Evolutionary conservation across 2,113 vertebrate genomes (phyloP), one percentile per base, ranked within the genome.

Genomic region (Crypturellus undulatus): DNA sequence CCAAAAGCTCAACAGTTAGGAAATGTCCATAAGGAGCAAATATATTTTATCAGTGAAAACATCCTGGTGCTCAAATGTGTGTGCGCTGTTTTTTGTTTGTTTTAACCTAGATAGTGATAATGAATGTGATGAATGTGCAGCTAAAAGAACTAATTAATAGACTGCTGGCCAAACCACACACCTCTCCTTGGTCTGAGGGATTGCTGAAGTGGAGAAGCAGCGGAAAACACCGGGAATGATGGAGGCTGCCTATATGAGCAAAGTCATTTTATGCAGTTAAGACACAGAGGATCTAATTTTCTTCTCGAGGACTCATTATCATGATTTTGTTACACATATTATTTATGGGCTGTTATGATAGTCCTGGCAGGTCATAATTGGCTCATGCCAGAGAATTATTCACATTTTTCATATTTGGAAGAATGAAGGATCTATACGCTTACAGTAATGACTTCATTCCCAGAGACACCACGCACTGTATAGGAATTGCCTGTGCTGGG

Each of bases 341-440:
- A 96, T 96, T 94, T 95, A 96, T 93, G 90, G 84, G 85, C 92
- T 96, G 85, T 94, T 97, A 92, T 95, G 95, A 96, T 95, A 95
- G 89, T 65, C 92, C 93, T 96, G 94, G 92, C 93, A 96, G 95
- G 93, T 92, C 94, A 90, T 95, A 94, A 94, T 95, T 96, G 93
- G 94, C 90, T 95, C 90, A 96, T 94, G 87, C 94, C 1, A 5
- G 88, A 93, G 94, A 95, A 97, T 95, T 96, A 94, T 88, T 92
- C 92, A 96, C 86, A 93, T 96, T 96, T 79, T 93, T 97, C 94
- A 93, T 91, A 79, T 96, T 94, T 60, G 63, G 90, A 94, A 89
- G 93, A 93, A 89, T 88, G 90, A 58, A 58, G 54, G 54, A 94
- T 92, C 94, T 92, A 70, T 81, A 32, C 80, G 34, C 83, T 92